These are phyloP conservation scores for Apeltes quadracus DNA, from an alignment of 2,113 vertebrate species.

Conservation along the genomic window DNA sequence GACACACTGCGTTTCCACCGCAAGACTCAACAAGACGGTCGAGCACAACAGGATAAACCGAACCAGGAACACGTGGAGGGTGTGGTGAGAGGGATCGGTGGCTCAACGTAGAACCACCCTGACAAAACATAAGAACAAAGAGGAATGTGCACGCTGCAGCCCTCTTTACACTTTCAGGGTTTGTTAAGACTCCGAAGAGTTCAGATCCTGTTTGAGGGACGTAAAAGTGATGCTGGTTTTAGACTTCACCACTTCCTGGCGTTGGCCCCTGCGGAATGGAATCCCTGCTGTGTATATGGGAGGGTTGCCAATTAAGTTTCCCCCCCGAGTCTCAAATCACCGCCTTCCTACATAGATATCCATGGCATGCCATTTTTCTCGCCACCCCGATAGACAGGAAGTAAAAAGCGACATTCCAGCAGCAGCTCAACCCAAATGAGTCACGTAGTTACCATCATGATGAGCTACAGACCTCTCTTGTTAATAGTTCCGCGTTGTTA, in stretches of 20 bases:
- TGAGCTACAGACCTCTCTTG: constrained; percentile 15
- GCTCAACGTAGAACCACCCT: constrained; percentile 16
- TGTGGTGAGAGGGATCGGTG: background rate
- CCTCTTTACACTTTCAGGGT: background rate
- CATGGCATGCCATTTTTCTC: background rate
- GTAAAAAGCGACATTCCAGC: background rate
- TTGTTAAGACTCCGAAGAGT: background rate
- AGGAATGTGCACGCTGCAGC: too few species aligned
- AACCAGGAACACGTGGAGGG: too few species aligned
- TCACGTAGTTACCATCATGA: background rate
- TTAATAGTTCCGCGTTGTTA: too few species aligned
- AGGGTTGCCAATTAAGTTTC: too few species aligned
- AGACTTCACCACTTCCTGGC: background rate
- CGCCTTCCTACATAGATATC: background rate
- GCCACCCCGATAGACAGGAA: background rate
- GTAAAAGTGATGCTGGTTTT: background rate
- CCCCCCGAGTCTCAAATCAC: background rate
- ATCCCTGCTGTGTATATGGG: background rate
- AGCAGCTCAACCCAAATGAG: background rate
- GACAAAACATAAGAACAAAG: background rate
- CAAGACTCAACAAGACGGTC: constrained; percentile 36
- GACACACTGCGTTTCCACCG: constrained; percentile 35
- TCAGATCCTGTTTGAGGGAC: background rate
- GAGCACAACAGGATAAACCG: constrained; percentile 26
- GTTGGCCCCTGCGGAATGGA: background rate